Evolutionary conservation across 2,113 vertebrate genomes (phyloP).

Genomic region (Dasyprocta punctata): DNA sequence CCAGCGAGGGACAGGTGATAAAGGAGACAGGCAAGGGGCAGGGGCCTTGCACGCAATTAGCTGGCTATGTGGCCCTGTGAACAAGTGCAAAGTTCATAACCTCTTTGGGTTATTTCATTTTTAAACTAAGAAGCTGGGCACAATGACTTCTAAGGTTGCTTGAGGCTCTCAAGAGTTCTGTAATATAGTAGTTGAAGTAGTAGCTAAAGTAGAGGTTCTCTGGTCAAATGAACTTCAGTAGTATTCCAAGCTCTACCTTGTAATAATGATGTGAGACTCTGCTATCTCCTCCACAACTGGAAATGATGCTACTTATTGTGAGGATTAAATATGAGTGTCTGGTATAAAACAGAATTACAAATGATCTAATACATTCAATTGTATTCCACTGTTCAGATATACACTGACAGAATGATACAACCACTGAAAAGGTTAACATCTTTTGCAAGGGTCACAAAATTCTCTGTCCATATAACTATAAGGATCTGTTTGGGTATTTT

Average conservation of each 20-base stretch:
- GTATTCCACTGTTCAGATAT: not conserved
- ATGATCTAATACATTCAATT: not conserved
- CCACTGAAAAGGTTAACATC: no score
- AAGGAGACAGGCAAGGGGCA: accelerated
- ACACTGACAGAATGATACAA: not conserved
- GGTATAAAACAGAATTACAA: not conserved
- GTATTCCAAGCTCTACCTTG: not conserved
- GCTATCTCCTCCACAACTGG: not conserved
- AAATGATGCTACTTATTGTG: not conserved
- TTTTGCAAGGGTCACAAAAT: not conserved
- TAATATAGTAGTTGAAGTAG: not conserved
- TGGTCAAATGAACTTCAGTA: not conserved
- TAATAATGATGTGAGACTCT: not conserved
- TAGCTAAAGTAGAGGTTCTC: not conserved
- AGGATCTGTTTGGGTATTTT: not conserved
- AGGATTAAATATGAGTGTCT: not conserved
- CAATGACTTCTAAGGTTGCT: not conserved
- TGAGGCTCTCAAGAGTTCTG: not conserved
- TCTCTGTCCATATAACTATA: no score
- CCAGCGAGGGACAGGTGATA: not conserved
- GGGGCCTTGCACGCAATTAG: not conserved
- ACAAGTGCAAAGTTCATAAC: not conserved
- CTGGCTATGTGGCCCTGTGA: not conserved
- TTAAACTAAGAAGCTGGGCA: not conserved
- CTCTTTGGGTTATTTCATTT: not conserved